Evolutionary conservation across 92 coral and sea anemone genomes (phyloP).

Genomic region (Parazoanthus darwini): DNA sequence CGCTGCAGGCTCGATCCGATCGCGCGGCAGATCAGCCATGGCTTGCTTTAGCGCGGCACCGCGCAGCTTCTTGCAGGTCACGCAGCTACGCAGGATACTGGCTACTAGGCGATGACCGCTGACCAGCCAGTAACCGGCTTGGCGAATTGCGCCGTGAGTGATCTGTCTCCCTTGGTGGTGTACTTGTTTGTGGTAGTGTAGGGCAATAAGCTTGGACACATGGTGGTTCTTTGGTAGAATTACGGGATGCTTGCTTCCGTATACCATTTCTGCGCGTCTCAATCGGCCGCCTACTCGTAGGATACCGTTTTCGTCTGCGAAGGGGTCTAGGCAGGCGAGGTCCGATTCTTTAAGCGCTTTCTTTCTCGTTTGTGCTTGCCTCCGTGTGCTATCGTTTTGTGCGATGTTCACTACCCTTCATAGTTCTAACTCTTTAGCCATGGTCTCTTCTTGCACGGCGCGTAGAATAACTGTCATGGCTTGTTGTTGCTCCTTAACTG

Average conservation of each 20-base stretch:
- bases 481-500: constrained; percentile 7
- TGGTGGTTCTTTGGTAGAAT: constrained; percentile 28
- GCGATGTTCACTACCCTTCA: background rate
- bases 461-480: background rate
- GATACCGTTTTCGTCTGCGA: constrained; percentile 21
- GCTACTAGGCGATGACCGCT: constrained; percentile 4
- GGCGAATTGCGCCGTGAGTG: constrained; percentile 16
- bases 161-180: constrained; percentile 38
- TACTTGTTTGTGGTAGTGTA: constrained; percentile 14
- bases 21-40: constrained; percentile 37
- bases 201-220: background rate
- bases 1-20: constrained; percentile 7
- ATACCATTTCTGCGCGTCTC: background rate
- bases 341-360: background rate
- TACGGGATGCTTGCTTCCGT: constrained; percentile 26
- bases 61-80: constrained; percentile 1
- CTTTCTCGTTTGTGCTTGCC: background rate
- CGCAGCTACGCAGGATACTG: constrained; percentile 8
- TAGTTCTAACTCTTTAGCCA: background rate
- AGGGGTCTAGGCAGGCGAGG: background rate
- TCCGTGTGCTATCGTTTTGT: background rate
- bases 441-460: background rate
- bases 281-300: constrained; percentile 38
- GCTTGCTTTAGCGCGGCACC: background rate
- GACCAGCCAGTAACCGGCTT: constrained; percentile 20